Evolutionary conservation across 2,888 invertebrate genomes (phyloP).

Genomic region (Lycaena phlaeas): DNA sequence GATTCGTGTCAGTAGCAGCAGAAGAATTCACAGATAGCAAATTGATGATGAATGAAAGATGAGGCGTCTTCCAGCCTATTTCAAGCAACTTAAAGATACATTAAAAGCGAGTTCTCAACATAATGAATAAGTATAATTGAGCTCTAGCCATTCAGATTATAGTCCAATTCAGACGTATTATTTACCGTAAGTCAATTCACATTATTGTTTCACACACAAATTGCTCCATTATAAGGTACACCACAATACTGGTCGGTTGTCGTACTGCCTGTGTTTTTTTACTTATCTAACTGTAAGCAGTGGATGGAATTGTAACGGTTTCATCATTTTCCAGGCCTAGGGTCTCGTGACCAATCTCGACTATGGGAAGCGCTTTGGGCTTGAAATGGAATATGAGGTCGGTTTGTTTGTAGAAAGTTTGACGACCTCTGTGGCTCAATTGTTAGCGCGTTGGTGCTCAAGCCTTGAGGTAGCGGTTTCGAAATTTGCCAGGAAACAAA

Average conservation of each 20-base stretch:
- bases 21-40: no score
- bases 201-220: slow-evolving; percentile 59
- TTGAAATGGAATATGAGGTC: background rate
- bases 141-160: background rate
- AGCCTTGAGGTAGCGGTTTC: no score
- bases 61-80: no score
- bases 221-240: slow-evolving; percentile 50
- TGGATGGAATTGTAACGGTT: slow-evolving; percentile 9
- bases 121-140: no score
- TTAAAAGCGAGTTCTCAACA: no score
- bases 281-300: slow-evolving; percentile 5
- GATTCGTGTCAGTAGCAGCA: no score
- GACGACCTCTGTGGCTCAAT: no score
- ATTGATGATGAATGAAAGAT: no score
- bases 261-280: slow-evolving; percentile 5
- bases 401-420: background rate
- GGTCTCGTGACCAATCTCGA: slow-evolving; percentile 9
- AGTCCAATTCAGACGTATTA: slow-evolving; percentile 26
- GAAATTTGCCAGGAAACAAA: no score
- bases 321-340: slow-evolving; percentile 2
- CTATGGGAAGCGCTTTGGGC: slow-evolving; percentile 7
- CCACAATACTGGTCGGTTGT: slow-evolving; percentile 26
- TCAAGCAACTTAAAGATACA: no score
- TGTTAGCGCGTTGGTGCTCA: no score
- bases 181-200: slow-evolving; percentile 55